phyloP scores from a whole-genome alignment of 2,113 vertebrate genomes.

The Loxodonta africana region DNA sequence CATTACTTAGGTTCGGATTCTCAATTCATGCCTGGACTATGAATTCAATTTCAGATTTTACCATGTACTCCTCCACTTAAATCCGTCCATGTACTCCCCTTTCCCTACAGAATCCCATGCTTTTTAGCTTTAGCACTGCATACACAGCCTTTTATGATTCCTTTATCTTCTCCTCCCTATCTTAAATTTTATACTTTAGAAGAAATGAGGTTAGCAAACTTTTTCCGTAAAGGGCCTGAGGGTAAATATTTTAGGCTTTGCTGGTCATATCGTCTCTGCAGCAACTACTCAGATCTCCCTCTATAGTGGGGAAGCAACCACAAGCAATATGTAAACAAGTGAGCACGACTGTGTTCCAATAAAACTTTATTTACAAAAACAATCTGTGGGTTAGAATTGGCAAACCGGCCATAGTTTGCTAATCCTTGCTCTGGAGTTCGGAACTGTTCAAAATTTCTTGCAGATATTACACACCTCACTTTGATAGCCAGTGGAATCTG shows the following conservation, averaged over 20 bases:
- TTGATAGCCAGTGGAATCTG: background rate
- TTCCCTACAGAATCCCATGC: slow-evolving; percentile 4
- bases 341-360: background rate
- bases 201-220: background rate
- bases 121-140: background rate
- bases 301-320: background rate
- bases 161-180: background rate
- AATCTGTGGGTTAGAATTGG: background rate
- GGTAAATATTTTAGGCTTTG: slow-evolving; percentile 16
- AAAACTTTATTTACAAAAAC: slow-evolving; percentile 42
- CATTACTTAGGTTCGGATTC: background rate
- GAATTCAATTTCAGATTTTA: slow-evolving; percentile 9
- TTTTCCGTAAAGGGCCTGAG: background rate
- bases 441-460: slow-evolving; percentile 14
- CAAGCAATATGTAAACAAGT: background rate
- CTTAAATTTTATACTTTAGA: slow-evolving; percentile 40
- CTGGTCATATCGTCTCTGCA: background rate
- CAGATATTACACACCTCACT: background rate
- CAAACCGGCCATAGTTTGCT: background rate
- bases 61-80: background rate
- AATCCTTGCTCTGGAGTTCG: background rate
- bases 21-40: background rate
- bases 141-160: background rate
- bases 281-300: slow-evolving; percentile 31
- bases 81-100: background rate